Conservation (phyloP, 2,888 invertebrate genomes). For the Ectropis crepuscularia region DNA sequence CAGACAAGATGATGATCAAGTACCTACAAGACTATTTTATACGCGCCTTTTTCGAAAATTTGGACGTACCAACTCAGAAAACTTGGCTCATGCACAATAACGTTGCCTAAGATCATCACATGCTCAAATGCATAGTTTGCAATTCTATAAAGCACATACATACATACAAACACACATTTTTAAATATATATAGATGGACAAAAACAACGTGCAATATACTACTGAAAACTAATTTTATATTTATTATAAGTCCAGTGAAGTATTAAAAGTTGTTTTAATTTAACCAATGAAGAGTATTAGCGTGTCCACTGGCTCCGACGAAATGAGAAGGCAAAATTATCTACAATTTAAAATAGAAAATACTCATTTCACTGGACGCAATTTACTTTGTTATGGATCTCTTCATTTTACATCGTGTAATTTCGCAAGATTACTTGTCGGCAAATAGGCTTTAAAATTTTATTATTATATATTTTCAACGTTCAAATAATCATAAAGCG, state of each 20-base stretch:
- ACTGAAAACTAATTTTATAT: background rate
- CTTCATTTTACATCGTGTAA: conserved; percentile 58
- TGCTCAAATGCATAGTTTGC: no score
- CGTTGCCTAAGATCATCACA: no score
- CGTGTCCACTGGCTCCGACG: conserved; percentile 6
- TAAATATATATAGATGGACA: no score
- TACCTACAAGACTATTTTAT: no score
- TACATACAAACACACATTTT: no score
- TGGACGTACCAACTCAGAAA: no score
- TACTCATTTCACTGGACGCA: conserved; percentile 41
- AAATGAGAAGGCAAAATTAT: conserved; percentile 30
- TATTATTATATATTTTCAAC: conserved; percentile 72
- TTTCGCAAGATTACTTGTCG: conserved; percentile 65
- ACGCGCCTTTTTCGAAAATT: no score
- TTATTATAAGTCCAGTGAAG: background rate
- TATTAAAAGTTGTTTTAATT: background rate
- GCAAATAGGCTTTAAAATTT: conserved; percentile 73
- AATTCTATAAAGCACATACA: no score
- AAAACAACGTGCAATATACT: background rate
- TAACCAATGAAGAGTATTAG: conserved; percentile 10
- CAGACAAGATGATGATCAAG: no score
- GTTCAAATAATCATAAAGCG: conserved; percentile 79
- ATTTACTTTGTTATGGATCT: conserved; percentile 53
- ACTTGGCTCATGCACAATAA: no score
- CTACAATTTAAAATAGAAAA: conserved; percentile 31